phyloP scores from a whole-genome alignment of 2,888 invertebrate genomes.

The Machimus rusticus region DNA sequence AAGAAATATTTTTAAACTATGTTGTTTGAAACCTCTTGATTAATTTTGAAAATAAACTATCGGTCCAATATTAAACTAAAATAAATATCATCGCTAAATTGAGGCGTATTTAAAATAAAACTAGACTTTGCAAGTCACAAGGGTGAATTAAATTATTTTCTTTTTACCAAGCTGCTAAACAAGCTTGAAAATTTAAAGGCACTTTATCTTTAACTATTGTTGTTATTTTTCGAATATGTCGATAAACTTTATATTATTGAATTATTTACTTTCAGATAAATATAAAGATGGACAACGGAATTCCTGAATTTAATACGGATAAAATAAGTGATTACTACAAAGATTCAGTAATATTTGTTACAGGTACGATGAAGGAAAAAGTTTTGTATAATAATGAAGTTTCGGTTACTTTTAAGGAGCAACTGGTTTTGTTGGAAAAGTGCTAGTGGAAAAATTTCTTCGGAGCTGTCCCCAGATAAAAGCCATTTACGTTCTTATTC shows the following conservation, averaged over 20 bases:
- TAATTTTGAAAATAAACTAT: no score
- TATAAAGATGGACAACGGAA: neutral
- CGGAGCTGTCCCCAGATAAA: neutral
- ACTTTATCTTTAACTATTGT: no score
- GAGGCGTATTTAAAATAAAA: no score
- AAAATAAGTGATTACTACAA: neutral
- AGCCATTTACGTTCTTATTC: neutral
- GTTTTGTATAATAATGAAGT: neutral
- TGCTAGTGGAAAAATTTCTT: slow-evolving; percentile 67
- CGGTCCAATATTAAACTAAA: no score
- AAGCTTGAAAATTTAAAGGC: no score
- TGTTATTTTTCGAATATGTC: no score
- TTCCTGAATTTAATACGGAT: neutral
- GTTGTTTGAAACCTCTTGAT: no score
- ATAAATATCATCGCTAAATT: no score
- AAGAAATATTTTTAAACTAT: no score
- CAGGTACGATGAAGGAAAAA: neutral
- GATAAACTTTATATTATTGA: neutral
- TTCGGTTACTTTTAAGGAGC: neutral
- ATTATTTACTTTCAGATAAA: neutral
- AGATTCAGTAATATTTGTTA: neutral
- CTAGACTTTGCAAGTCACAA: no score
- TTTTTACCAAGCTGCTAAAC: no score
- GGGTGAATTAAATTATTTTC: no score
- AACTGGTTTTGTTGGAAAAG: neutral